Conservation (phyloP, 2,797 vertebrate species). For the Columba guinea region DNA sequence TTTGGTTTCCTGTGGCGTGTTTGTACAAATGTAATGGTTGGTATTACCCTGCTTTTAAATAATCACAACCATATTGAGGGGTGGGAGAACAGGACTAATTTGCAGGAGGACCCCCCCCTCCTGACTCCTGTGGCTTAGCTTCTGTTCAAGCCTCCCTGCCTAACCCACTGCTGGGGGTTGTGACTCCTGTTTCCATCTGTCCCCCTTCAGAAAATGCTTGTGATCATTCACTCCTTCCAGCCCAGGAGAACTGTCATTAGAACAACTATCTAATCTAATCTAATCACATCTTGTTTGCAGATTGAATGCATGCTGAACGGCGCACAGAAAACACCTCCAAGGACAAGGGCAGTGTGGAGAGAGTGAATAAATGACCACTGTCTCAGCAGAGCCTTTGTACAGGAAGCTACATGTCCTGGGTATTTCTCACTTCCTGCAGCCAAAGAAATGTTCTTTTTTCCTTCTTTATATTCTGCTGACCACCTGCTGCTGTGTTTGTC, state of each 20-base stretch:
- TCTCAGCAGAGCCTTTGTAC: background rate
- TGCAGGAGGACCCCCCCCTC: background rate
- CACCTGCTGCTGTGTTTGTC: background rate
- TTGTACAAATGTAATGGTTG: constrained; percentile 44
- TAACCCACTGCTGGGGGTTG: background rate
- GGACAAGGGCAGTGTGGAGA: background rate
- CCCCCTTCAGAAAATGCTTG: background rate
- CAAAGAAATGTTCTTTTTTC: background rate
- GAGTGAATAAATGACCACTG: background rate
- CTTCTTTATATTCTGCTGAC: background rate
- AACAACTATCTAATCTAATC: background rate
- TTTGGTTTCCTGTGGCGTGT: constrained; percentile 45
- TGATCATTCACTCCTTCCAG: background rate
- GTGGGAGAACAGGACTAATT: background rate
- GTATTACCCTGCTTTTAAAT: constrained; percentile 16
- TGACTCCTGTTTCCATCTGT: background rate
- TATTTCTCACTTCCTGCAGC: background rate
- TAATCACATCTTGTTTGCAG: background rate
- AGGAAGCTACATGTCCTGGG: background rate
- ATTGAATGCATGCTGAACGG: background rate
- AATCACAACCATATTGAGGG: background rate
- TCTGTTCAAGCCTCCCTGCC: background rate
- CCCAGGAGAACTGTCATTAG: background rate
- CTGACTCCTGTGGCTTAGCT: background rate
- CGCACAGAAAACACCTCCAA: background rate